These are phyloP conservation scores for Ceratosolen solmsi DNA, from an alignment of 1,140 invertebrate species.

Conservation along the genomic window DNA sequence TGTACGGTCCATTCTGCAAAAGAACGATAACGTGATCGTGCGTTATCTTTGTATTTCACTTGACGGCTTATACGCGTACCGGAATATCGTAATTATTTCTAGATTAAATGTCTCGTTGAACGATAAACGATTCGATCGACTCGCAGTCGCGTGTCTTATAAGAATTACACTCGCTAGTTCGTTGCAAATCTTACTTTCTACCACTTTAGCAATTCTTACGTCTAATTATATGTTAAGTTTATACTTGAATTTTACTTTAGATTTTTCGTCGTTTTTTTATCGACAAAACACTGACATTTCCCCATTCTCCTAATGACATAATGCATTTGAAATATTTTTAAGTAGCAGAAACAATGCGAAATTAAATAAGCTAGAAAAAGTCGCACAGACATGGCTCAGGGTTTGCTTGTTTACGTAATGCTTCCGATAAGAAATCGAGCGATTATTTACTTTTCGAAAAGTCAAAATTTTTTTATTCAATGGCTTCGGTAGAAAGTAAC, in stretches of 20 bases:
- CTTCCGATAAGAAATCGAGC: background rate
- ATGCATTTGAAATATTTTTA: background rate
- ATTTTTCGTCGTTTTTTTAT: background rate
- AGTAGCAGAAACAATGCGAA: background rate
- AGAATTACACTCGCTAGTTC: background rate
- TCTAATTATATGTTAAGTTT: background rate
- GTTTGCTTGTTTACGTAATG: background rate
- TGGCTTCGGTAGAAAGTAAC: background rate
- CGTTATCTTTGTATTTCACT: background rate
- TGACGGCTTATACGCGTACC: background rate
- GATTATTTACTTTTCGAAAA: background rate
- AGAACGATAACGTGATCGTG: background rate
- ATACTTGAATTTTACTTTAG: background rate
- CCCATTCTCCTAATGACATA: background rate
- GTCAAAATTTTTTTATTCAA: background rate
- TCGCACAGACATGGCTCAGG: background rate
- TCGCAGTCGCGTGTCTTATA: background rate
- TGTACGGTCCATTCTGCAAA: background rate
- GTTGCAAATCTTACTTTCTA: background rate
- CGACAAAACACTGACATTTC: background rate
- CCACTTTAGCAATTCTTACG: background rate
- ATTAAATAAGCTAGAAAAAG: background rate
- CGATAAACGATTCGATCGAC: background rate
- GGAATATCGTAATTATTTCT: slow-evolving; percentile 15
- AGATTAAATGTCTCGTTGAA: background rate